Base-by-base conservation (phyloP, 2,888 invertebrate species). In the Cheilosia grossa region DNA sequence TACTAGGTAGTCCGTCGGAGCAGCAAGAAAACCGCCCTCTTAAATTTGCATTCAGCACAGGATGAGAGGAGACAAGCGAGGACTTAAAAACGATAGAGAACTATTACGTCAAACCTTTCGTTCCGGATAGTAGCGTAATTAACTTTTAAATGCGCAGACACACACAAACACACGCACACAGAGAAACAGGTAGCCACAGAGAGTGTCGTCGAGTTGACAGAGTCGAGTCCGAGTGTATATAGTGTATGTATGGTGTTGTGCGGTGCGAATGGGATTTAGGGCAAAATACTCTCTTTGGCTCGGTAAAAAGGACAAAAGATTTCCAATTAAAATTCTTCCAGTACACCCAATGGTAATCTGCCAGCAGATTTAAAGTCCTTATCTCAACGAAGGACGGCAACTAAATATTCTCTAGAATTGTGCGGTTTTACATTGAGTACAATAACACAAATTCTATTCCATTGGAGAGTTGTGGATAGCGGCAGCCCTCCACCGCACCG, bases 321-420 rank as follows among this genome's bases (percentile, higher is more conserved):
- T 75, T 85, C 85, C 85, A 85, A 85, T 85, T 85, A 85, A 85
- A 85, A 85, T 77, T 75, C 75, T 30, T 85, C 75, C 66, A 78
- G 59, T 82, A 82, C 73, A 80, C 70, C 80, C 85, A 70, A 77
- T 81, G 80, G 85, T 85, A 85, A 85, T 80, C 81, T 85, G 72
- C 51, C 75, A 85, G 85, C 85, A 85, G 75, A 85, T 75, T 85
- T 85, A n/a, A 85, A 72, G 69, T 85, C 75, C 75, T 81, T 85
- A 72, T 85, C 80, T 37, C 37, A 72, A 75, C 69, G 59, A 49
- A 66, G 64, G 70, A 85, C 67, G 61, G 59, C 54, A 72, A 72
- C 74, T 75, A 85, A 51, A 75, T 83, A 74, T 64, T 74, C 51
- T 17, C 66, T 40, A 73, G 51, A 40, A 74, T 79, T 79, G 54